These are phyloP conservation scores for Saccostrea glomerata DNA, from an alignment of 1,140 invertebrate species.

Conservation along the genomic window DNA sequence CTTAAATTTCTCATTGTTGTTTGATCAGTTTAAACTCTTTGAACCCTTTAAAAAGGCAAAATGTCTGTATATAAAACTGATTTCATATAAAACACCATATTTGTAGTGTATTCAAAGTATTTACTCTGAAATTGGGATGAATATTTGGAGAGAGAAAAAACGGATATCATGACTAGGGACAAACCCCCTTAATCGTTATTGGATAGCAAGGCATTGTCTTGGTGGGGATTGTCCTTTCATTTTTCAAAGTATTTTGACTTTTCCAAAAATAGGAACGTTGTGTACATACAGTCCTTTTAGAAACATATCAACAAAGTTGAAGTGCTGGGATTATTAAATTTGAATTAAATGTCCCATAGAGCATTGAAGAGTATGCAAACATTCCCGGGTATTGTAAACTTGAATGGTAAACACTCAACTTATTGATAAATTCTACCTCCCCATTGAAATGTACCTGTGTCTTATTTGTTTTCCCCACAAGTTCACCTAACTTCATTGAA, in stretches of 20 bases:
- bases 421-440: background rate
- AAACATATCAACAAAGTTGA: background rate
- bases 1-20: too few relatives aligned
- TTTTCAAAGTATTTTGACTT: constrained; percentile 17
- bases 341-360: constrained; percentile 4
- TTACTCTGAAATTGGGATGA: too few relatives aligned
- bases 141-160: too few relatives aligned
- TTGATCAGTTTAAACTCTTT: too few relatives aligned
- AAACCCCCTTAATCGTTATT: too few relatives aligned
- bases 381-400: constrained; percentile 28
- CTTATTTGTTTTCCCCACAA: constrained; percentile 3
- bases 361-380: constrained; percentile 12
- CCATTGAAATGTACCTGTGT: constrained; percentile 1
- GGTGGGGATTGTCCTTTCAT: background rate
- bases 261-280: background rate
- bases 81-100: too few relatives aligned
- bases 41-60: too few relatives aligned
- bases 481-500: background rate
- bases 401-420: constrained; percentile 27
- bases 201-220: too few relatives aligned
- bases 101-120: too few relatives aligned
- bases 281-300: background rate
- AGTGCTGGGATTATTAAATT: background rate
- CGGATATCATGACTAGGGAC: too few relatives aligned
- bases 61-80: too few relatives aligned